These are phyloP conservation scores for Thryonomys swinderianus DNA, from an alignment of 2,113 vertebrate species.

Conservation along the genomic window DNA sequence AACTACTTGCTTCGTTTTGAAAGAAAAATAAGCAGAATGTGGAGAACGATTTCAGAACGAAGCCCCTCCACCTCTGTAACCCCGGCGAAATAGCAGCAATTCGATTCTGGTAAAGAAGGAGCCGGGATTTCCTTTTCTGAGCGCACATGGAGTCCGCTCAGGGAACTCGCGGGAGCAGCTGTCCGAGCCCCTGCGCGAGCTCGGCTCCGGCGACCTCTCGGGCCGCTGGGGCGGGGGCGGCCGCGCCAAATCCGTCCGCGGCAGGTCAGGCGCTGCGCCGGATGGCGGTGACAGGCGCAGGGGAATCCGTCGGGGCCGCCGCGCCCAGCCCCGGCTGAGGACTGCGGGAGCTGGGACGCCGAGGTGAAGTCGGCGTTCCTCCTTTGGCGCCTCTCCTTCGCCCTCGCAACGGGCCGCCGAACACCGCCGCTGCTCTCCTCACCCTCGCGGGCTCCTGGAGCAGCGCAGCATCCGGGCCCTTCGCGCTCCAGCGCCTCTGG, in stretches of 20 bases:
- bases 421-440: not conserved
- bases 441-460: not conserved
- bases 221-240: not conserved
- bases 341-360: not conserved
- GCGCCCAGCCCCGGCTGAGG: too few species aligned
- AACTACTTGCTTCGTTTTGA: not conserved
- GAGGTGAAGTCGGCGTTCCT: accelerated
- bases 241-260: not conserved
- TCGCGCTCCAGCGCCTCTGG: not conserved
- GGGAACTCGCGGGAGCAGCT: not conserved
- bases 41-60: not conserved
- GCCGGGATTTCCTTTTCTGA: not conserved
- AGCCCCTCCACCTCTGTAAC: accelerated
- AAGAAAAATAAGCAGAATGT: not conserved
- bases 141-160: not conserved
- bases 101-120: not conserved
- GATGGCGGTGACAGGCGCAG: not conserved
- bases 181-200: not conserved
- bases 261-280: not conserved
- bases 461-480: not conserved
- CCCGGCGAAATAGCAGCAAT: too few species aligned
- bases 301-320: not conserved
- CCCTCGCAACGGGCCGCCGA: accelerated
- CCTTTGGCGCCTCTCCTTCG: too few species aligned
- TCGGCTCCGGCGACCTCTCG: not conserved